Evolutionary conservation across 2,113 vertebrate species (phyloP), one percentile per base, ranked within the genome.

Genomic region (Bucco capensis): DNA sequence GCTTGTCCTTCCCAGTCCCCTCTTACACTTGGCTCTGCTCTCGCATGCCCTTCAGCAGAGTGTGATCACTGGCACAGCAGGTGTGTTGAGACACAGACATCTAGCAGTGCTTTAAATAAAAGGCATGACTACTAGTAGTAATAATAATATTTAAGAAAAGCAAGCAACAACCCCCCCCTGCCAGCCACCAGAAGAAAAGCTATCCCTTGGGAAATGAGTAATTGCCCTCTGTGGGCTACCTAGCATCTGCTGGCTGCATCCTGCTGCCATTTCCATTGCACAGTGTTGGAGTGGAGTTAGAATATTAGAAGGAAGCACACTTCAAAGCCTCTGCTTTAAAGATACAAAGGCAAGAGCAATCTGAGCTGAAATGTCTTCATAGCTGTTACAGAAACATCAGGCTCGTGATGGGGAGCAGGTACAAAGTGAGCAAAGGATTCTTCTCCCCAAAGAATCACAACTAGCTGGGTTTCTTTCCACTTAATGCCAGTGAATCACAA

Each of bases 181-280:
- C 89, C 91, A 85, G 49, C 77, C 82, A 76, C 78, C 78, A 31
- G 6, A 65, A 91, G 89, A 27, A 85, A 91, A 89, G 40, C 23
- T 86, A 22, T 76, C 88, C 89, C 46, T 56, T 86, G 91, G 89
- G 89, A 89, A 90, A 93, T 95, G 28, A 92, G 40, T 78, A 78
- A 75, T 88, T 92, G 85, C 79, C 87, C 91, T 89, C 95, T 58
- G 62, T 74, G 92, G 82, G 53, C 67, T 83, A 38, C 40, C 4
- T 19, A 96, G 85, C 89, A 83, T 58, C 78, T 95, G 90, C 83
- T 91, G 71, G 54, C 85, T 88, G 88, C 66, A 49, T 69, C 75
- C 86, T 86, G 83, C 72, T 95, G 90, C 94, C 82, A 57, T 83
- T 94, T 85, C 78, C 64, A 22, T 73, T 74, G 73, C 5, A 57